Evolutionary conservation across 1,140 invertebrate species (phyloP).

Genomic region (Cydia pomonella): DNA sequence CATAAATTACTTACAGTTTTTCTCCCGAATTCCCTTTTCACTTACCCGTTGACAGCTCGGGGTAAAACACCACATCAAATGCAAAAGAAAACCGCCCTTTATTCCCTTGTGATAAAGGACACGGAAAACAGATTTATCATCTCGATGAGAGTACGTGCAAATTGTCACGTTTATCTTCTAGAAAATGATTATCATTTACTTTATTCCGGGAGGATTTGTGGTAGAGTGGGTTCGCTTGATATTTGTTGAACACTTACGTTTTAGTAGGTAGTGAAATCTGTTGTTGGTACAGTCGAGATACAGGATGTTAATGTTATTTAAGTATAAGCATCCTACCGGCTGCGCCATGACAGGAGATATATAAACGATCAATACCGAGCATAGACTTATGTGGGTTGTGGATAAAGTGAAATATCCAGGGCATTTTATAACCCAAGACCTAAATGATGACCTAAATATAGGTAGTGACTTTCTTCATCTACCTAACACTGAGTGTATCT

Average conservation of each 20-base stretch:
- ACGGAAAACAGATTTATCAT: not conserved
- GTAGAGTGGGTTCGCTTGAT: not conserved
- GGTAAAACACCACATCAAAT: not conserved
- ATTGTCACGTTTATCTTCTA: not conserved
- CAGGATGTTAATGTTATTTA: too few relatives aligned
- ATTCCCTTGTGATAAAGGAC: not conserved
- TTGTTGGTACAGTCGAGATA: not conserved
- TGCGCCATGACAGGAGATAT: too few relatives aligned
- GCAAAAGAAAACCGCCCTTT: not conserved
- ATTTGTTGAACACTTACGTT: conserved; percentile 3
- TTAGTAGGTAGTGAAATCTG: not conserved
- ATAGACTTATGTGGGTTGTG: too few relatives aligned
- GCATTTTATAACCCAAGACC: too few relatives aligned
- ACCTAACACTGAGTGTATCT: too few relatives aligned
- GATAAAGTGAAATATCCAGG: too few relatives aligned
- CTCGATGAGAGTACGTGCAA: not conserved
- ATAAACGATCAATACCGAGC: too few relatives aligned
- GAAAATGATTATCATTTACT: conserved; percentile 30
- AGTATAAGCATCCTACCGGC: too few relatives aligned
- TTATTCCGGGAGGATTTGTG: not conserved
- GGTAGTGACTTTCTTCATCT: too few relatives aligned
- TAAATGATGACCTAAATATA: too few relatives aligned
- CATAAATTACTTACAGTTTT: conserved; percentile 3
- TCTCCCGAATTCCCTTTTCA: conserved; percentile 14
- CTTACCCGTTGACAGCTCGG: conserved; percentile 9